phyloP scores from a whole-genome alignment of 1,140 invertebrate species.

The Drosophila suzukii region DNA sequence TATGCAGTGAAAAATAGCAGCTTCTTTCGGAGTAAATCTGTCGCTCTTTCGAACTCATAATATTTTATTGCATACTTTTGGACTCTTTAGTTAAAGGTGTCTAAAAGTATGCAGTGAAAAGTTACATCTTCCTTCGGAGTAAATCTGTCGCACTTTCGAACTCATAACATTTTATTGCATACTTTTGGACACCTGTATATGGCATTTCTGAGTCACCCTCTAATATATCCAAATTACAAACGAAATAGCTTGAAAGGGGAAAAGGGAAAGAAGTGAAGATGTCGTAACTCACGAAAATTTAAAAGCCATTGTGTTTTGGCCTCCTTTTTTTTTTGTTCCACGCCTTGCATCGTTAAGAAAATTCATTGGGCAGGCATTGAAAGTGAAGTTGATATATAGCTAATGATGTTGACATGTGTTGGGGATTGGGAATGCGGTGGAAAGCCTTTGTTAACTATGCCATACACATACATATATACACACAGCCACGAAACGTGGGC shows the following conservation, averaged over 20 bases:
- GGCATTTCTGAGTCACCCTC: too few species aligned
- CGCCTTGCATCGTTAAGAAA: neutral
- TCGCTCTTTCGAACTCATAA: too few species aligned
- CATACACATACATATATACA: neutral
- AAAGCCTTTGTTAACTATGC: conserved; percentile 49
- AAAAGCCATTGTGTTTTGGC: conserved; percentile 2
- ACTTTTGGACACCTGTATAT: too few species aligned
- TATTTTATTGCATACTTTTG: too few species aligned
- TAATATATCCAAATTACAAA: too few species aligned
- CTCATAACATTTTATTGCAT: too few species aligned
- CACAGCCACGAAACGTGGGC: neutral
- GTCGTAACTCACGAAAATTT: conserved; percentile 2
- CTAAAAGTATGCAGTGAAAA: too few species aligned
- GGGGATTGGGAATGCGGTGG: neutral
- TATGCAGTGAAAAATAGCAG: too few species aligned
- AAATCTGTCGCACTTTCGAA: too few species aligned
- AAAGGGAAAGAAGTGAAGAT: neutral
- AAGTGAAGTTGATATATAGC: conserved; percentile 68
- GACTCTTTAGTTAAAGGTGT: too few species aligned
- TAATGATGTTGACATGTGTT: conserved; percentile 69
- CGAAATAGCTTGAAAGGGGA: neutral
- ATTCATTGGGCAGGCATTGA: conserved; percentile 39
- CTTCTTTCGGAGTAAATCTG: too few species aligned
- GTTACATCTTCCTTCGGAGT: too few species aligned
- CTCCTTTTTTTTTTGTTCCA: neutral